Base-by-base conservation (phyloP, 2,797 vertebrate genomes). In the Eulemur rubriventer region DNA sequence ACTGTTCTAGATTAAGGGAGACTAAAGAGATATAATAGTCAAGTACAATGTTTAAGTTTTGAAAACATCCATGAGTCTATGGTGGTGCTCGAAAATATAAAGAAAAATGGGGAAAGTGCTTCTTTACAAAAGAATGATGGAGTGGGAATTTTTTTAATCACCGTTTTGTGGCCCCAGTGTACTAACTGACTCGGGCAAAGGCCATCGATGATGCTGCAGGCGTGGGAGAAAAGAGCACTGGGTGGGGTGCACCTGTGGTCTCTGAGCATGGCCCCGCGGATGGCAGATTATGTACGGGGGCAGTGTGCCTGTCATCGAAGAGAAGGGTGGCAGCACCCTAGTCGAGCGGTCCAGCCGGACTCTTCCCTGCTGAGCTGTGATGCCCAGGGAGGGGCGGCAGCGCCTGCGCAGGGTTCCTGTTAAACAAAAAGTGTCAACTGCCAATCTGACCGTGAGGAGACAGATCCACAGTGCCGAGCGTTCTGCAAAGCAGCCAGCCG, bases 401-500 rank as follows among this genome's bases (percentile, higher is more conserved):
- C 9, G 2, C 46, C 59, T 7, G 6, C 0, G 0, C 1, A 1
- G 13, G n/a, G 0, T 50, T n/a, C 50, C 78, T 67, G 6, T 55
- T 24, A 41, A 43, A 12, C 65, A 50, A 4, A 57, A 50, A 11
- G 10, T 81, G 30, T 52, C 46, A 33, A 0, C 24, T 30, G 14
- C 46, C 35, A 41, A n/a, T 33, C 61, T 35, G 26, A 26, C 4
- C 4, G 0, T 12, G 17, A 41, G 67, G 50, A 84, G 46, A 30
- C 70, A 43, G 20, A 41, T 13, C 33, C n/a, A 48, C 3, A 6
- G 2, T 1, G 0, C 26, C 11, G 50, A 43, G 35, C 33, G 7
- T 35, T 75, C 91, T 48, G 11, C 50, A 38, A 43, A 18, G 24
- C 38, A 46, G 4, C 57, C 57, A 2, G 22, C 89, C 63, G 1